phyloP scores from a whole-genome alignment of 2,113 vertebrate species.

The Nothoprocta pentlandii region DNA sequence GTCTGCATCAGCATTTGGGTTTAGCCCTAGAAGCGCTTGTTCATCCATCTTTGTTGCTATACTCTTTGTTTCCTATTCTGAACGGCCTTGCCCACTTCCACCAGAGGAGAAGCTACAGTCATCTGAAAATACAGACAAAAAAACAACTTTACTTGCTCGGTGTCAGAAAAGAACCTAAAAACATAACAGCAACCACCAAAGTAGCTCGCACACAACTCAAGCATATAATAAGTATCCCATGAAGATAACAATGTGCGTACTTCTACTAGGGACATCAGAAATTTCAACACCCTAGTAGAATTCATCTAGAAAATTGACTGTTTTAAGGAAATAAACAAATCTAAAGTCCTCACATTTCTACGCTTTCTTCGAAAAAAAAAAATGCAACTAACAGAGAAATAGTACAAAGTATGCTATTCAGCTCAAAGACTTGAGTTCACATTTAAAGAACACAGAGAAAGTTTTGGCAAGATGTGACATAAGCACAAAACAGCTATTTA shows the following conservation, averaged over 20 bases:
- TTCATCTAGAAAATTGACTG: background rate
- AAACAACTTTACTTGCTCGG: slow-evolving; percentile 37
- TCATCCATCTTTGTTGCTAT: slow-evolving; percentile 93
- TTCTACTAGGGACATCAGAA: background rate
- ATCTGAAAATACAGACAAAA: slow-evolving; percentile 81
- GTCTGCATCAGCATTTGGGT: slow-evolving; percentile 94
- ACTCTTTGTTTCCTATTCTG: slow-evolving; percentile 82
- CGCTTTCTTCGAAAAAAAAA: background rate
- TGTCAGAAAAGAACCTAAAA: slow-evolving; percentile 31
- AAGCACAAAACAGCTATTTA: background rate
- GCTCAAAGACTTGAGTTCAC: background rate
- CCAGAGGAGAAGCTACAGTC: slow-evolving; percentile 72
- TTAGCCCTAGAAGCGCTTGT: slow-evolving; percentile 96
- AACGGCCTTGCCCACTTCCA: slow-evolving; percentile 79
- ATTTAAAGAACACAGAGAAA: background rate
- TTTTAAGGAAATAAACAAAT: background rate
- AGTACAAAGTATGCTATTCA: background rate
- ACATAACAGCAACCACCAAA: background rate
- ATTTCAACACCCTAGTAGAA: background rate
- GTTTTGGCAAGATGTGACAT: background rate
- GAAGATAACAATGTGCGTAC: background rate
- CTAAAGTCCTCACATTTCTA: background rate
- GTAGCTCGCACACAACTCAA: background rate
- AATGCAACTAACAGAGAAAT: background rate
- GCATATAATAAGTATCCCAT: background rate